Conservation (phyloP, 1,140 invertebrate species). For the Homarus americanus region DNA sequence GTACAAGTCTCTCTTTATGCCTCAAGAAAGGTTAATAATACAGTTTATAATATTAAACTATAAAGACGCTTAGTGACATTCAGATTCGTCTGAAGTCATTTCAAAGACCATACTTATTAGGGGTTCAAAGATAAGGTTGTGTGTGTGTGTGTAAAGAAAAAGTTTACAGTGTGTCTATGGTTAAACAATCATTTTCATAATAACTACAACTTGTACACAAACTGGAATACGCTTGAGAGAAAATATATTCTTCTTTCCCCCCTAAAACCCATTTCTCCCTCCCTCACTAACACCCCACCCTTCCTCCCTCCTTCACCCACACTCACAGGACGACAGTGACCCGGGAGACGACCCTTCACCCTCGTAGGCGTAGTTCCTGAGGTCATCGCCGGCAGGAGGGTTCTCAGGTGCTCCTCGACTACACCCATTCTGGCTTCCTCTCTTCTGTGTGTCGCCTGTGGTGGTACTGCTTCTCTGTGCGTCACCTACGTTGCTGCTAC, state of each 20-base stretch:
- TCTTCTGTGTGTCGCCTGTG: not conserved
- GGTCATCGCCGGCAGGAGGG: not conserved
- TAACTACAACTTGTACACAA: no score
- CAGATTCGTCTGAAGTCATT: no score
- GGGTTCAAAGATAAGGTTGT: no score
- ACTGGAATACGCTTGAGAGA: no score
- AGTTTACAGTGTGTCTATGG: no score
- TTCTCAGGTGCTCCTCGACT: not conserved
- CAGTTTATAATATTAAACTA: not conserved
- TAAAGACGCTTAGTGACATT: no score
- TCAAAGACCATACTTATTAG: no score
- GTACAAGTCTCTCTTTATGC: no score
- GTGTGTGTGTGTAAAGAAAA: no score
- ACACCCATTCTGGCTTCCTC: not conserved
- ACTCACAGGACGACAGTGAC: conserved; percentile 34
- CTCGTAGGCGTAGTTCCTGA: conserved; percentile 35
- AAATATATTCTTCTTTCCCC: no score
- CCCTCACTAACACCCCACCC: not conserved
- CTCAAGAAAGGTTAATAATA: not conserved
- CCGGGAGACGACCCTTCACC: conserved; percentile 1
- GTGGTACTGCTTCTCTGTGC: not conserved
- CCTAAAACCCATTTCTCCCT: not conserved
- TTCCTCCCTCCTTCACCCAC: not conserved
- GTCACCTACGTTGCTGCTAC: not conserved
- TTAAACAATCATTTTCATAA: no score